These are phyloP conservation scores for Acanthisitta chloris DNA, from an alignment of 2,113 vertebrate genomes.

Conservation along the genomic window DNA sequence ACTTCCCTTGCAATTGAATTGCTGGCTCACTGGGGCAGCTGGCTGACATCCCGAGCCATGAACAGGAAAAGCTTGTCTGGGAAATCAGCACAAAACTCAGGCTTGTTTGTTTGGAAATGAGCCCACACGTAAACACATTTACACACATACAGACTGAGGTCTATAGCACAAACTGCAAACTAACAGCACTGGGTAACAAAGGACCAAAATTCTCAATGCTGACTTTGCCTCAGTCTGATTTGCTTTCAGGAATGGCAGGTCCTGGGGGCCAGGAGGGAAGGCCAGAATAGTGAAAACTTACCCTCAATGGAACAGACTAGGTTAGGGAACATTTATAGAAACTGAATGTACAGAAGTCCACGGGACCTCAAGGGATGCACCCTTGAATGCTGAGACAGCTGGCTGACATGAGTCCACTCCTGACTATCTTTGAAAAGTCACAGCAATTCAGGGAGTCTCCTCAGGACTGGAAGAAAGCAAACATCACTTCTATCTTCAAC, in stretches of 20 bases:
- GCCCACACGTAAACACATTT: not conserved
- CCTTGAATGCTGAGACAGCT: not conserved
- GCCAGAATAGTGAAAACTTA: not conserved
- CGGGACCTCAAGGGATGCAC: not conserved
- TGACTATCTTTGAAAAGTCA: not conserved
- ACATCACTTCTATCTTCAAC: not conserved
- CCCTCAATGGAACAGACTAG: not conserved
- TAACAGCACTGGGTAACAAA: not conserved
- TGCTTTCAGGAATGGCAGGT: not conserved
- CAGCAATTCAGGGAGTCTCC: not conserved
- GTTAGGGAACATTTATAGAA: not conserved
- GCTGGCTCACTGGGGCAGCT: constrained; percentile 25
- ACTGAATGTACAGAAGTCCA: not conserved
- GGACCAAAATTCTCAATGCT: not conserved
- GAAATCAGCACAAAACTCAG: constrained; percentile 13
- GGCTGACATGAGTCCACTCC: not conserved
- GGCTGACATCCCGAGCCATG: constrained; percentile 40
- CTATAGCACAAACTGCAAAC: not conserved
- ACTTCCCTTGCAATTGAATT: constrained; percentile 60
- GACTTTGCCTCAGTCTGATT: not conserved
- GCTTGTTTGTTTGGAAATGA: constrained; percentile 40
- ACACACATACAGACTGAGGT: not conserved
- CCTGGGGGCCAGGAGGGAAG: not conserved
- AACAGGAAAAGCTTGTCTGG: constrained; percentile 63
- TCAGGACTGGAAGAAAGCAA: not conserved